A percentile compares a stretch with the other conserved stretches of the same genome.
Evolutionary conservation across 2,888 invertebrate species (phyloP).

Genomic region (Penaeus monodon): DNA sequence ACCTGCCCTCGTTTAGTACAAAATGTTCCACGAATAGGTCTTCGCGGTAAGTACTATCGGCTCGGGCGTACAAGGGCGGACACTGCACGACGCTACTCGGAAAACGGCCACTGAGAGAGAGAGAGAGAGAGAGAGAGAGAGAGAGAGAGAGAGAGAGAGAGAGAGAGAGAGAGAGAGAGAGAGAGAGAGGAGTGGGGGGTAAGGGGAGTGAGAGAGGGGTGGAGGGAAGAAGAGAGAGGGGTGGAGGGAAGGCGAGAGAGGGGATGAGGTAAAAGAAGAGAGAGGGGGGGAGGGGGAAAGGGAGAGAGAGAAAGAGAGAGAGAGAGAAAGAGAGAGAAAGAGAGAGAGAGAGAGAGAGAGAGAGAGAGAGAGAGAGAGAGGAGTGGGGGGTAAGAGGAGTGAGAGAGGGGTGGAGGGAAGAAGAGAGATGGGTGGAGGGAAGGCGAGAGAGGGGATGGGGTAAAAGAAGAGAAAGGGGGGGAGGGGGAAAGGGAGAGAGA

Average conservation of each 20-base stretch:
- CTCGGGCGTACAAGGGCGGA: too few species aligned
- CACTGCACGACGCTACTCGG: too few species aligned
- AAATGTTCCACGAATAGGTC: too few species aligned
- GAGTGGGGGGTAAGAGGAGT: too few species aligned
- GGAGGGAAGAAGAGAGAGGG: not conserved
- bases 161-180: not conserved
- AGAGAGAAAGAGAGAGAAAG: not conserved
- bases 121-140: not conserved
- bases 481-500: conserved; percentile 17
- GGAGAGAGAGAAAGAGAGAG: not conserved
- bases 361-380: not conserved
- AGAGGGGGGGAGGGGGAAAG: not conserved
- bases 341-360: not conserved
- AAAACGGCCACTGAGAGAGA: not conserved
- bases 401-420: not conserved
- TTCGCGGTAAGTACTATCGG: too few species aligned
- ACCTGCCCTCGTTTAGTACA: too few species aligned
- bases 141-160: conserved; percentile 1
- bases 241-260: not conserved
- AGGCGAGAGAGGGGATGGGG: conserved; percentile 19
- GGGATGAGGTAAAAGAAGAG: not conserved
- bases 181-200: conserved; percentile 3
- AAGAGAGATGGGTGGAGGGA: not conserved
- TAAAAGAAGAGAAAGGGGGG: conserved; percentile 10
- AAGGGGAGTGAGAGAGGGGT: not conserved